Base-by-base conservation (phyloP, 1,140 invertebrate genomes). In the Lethrus apterus region DNA sequence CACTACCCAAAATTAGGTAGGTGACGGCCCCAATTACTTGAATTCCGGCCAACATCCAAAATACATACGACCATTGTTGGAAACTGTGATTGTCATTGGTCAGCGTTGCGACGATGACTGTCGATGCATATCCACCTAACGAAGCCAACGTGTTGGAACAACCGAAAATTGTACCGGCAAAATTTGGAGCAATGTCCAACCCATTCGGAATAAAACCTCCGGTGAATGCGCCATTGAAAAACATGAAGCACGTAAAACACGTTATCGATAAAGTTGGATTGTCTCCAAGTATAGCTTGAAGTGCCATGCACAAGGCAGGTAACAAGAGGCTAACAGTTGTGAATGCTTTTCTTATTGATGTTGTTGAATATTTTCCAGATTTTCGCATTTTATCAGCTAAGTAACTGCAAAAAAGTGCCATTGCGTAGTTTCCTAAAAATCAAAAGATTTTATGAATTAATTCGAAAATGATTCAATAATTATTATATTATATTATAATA, bases 71-170 rank as follows among this genome's bases (percentile, higher is more conserved):
- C 89, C 90, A 94, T 58, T 84, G 79, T 10, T 72, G 72, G 57
- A 81, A 80, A 0, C 79, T 83, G 69, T 84, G 78, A 55, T 87
- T 76, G 3, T 83, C 62, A 21, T 81, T 76, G 1, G 89, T 93
- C 9, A 95, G 70, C 14, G 75, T 70, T 13, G 87, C 89, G 11
- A 92, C 88, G 70, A 93, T 81, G 56, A 77, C 77, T 0, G 88
- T 84, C 21, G 88, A 91, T 0, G 93, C 58, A 63, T 85, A 93
- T 15, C 91, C 90, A 14, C 89, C 89, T 32, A 91, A 70, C 0
- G 89, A 92, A 1, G 89, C 90, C 41, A 93, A 65, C 0, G 89
- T 93, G 62, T 93, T 94, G 5, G 89, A 86, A 60, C 94, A 76
- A 8, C 90, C 91, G 68, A 93, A 93, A 43, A 94, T 84, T 2